Base-by-base conservation (phyloP, 1,140 invertebrate genomes). In the Diorhabda sublineata region DNA sequence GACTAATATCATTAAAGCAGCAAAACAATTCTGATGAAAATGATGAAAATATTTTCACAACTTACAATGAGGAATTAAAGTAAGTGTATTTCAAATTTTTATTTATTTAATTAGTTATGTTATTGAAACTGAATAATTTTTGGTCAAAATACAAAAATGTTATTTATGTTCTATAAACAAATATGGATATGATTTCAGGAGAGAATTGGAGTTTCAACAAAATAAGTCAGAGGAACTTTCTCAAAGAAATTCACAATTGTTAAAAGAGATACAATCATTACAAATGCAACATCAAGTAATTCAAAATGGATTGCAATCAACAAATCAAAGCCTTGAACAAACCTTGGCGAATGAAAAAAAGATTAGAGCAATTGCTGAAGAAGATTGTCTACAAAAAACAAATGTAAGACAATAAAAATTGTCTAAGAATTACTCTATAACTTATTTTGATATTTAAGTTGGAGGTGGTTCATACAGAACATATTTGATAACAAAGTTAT, bases 131-230 rank as follows among this genome's bases (percentile, higher is more conserved):
- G 26, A 26, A 26, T 26, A 26, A 26, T 26, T 26, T 26, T 26
- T 1, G 26, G 26, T 0, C 26, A 26, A 26, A 26, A 26, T 26
- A 26, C 26, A 26, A 26, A 26, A 26, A 26, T 0, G 26, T 26
- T 26, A 26, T 26, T 26, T 26, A 26, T 26, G 26, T 26, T 42
- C 6, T 3, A 60, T 42, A n/a, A 26, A 61, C 26, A 6, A 61
- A 61, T 3, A 61, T 1, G 9, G 42, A 42, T 68, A 62, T 66
- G 69, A 59, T 74, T 73, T 63, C 41, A 84, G 82, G 56, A 82
- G 87, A 77, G 90, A 92, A 79, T 78, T 86, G 43, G 88, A 88
- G 71, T 81, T 83, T 67, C 78, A 90, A 11, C 84, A 85, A 71
- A 85, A 88, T 69, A 89, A 90, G 79, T 81, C 88, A 74, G 82